Conservation (phyloP, 2,113 vertebrate species). For the Actenoides hombroni region DNA sequence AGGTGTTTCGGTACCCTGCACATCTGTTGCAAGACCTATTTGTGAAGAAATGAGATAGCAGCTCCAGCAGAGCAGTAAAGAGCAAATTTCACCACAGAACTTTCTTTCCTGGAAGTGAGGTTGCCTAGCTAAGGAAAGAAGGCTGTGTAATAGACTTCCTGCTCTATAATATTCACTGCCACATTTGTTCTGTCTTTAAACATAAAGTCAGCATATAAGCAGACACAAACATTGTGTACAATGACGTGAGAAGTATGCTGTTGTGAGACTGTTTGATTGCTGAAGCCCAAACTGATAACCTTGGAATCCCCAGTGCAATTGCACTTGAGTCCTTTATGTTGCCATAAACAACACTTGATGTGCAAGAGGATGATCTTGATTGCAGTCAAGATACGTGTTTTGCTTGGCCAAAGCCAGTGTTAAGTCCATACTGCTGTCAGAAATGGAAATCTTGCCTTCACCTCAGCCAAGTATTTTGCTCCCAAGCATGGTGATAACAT, state of each 20-base stretch:
- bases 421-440: background rate
- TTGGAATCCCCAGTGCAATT: background rate
- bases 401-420: background rate
- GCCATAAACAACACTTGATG: background rate
- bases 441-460: background rate
- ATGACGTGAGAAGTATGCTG: background rate
- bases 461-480: background rate
- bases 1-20: background rate
- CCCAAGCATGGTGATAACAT: background rate
- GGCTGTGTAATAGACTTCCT: background rate
- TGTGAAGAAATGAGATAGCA: background rate
- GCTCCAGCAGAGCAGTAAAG: background rate
- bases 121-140: background rate
- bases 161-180: background rate
- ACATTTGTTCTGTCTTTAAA: background rate
- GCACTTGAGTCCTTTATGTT: background rate
- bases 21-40: background rate
- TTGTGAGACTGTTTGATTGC: background rate
- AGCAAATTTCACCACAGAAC: background rate
- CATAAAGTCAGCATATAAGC: background rate
- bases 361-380: background rate
- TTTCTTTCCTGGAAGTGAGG: background rate
- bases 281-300: background rate
- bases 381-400: background rate
- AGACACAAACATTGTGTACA: background rate